phyloP scores from a whole-genome alignment of 2,888 invertebrate species.

The Chloromyia formosa region DNA sequence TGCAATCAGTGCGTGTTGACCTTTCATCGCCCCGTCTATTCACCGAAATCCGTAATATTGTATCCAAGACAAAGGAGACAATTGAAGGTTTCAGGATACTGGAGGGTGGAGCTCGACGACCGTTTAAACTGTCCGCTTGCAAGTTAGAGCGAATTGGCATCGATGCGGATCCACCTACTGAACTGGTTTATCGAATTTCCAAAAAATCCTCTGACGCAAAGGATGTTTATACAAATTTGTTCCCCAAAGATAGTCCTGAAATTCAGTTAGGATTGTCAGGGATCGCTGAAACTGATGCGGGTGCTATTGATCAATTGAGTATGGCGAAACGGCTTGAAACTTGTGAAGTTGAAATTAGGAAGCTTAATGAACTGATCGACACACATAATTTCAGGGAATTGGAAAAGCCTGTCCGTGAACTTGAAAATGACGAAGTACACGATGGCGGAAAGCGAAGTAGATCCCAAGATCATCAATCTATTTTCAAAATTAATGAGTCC shows the following conservation, averaged over 20 bases:
- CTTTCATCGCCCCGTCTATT: not conserved
- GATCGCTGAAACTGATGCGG: not conserved
- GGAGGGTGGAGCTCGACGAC: conserved; percentile 23
- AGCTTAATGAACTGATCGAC: not conserved
- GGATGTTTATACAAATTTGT: conserved; percentile 7
- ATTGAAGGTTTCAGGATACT: conserved; percentile 21
- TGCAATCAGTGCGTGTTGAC: conserved; percentile 16
- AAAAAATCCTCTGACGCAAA: not conserved
- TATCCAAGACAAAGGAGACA: not conserved
- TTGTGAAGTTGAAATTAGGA: conserved; percentile 36
- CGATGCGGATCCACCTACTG: conserved; percentile 6
- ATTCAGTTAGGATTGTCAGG: not conserved
- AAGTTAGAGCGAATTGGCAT: conserved; percentile 15
- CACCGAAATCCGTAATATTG: conserved; percentile 11
- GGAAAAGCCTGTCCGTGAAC: not conserved
- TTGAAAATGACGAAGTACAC: not conserved
- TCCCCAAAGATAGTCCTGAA: not conserved
- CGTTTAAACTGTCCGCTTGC: conserved; percentile 18
- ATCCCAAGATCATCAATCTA: not conserved
- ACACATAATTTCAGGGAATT: not conserved
- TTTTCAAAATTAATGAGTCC: not conserved
- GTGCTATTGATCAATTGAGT: not conserved
- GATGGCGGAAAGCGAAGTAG: not conserved
- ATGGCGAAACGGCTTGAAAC: conserved; percentile 16
- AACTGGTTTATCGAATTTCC: not conserved